Conservation (phyloP, 2,113 vertebrate species). For the Callithrix jacchus region DNA sequence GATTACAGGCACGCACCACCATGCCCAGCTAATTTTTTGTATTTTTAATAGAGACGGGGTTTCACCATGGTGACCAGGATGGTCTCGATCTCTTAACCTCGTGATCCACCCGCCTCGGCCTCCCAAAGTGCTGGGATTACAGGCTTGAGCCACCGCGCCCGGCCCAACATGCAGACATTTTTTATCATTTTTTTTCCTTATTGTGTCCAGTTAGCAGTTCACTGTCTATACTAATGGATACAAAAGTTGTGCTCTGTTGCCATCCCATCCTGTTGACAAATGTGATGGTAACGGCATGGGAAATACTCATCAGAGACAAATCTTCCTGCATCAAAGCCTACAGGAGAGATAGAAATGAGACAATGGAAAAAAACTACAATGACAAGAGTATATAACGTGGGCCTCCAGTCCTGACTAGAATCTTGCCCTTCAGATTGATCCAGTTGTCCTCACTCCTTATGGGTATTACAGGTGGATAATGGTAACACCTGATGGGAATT, state of each 20-base stretch:
- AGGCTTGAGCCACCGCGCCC: too few relatives aligned
- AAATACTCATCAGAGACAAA: background rate
- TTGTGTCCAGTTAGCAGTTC: background rate
- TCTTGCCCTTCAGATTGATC: slow-evolving; percentile 11
- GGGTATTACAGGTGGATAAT: slow-evolving; percentile 35
- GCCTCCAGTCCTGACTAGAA: fast-evolving
- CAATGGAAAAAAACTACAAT: slow-evolving; percentile 50
- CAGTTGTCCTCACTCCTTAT: slow-evolving; percentile 50
- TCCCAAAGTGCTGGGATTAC: too few relatives aligned
- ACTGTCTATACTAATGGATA: fast-evolving
- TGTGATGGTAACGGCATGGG: background rate
- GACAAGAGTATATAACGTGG: slow-evolving; percentile 49
- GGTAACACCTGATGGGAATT: background rate
- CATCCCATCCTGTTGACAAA: fast-evolving
- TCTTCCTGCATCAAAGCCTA: background rate
- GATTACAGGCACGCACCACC: too few relatives aligned
- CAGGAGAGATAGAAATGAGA: fast-evolving
- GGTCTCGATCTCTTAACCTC: too few relatives aligned
- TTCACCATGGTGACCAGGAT: too few relatives aligned
- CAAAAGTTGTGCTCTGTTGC: slow-evolving; percentile 20
- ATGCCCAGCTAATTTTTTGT: too few relatives aligned
- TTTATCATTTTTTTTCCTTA: background rate
- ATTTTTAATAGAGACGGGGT: too few relatives aligned
- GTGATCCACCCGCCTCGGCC: too few relatives aligned
- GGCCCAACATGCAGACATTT: background rate